phyloP scores from a whole-genome alignment of 2,113 vertebrate species.

The Oceanodroma tethys region DNA sequence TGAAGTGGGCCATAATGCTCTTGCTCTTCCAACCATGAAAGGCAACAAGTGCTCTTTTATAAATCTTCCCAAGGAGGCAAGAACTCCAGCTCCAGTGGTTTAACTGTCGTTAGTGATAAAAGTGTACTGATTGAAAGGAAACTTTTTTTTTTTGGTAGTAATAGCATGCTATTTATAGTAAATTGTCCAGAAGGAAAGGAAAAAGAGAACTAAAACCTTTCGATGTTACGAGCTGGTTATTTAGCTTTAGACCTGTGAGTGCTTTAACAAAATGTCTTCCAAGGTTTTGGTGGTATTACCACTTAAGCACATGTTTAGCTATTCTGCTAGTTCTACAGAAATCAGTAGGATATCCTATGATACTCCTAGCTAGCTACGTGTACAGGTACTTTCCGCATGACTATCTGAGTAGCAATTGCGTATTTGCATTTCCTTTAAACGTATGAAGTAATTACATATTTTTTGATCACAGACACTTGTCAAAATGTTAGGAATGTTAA shows the following conservation, averaged over 20 bases:
- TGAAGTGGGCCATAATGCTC: neutral
- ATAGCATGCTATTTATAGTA: neutral
- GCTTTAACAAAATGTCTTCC: neutral
- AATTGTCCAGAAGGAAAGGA: neutral
- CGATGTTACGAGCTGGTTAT: neutral
- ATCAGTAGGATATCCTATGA: neutral
- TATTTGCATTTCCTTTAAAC: neutral
- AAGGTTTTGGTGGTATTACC: neutral
- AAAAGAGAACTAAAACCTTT: neutral
- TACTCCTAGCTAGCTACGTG: neutral
- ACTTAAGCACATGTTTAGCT: neutral
- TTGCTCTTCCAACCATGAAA: neutral
- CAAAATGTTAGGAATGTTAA: neutral
- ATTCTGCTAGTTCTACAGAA: neutral
- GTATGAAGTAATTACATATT: neutral
- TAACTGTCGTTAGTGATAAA: neutral
- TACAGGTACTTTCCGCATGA: neutral
- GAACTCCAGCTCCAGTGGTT: neutral
- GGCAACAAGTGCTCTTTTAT: neutral
- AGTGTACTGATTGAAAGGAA: conserved; percentile 1
- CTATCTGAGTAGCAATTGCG: neutral
- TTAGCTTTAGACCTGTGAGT: neutral
- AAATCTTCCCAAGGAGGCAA: neutral
- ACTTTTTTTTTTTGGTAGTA: neutral
- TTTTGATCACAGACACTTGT: neutral